Conservation (phyloP, 2,888 invertebrate species). For the Pilophorus perplexus region DNA sequence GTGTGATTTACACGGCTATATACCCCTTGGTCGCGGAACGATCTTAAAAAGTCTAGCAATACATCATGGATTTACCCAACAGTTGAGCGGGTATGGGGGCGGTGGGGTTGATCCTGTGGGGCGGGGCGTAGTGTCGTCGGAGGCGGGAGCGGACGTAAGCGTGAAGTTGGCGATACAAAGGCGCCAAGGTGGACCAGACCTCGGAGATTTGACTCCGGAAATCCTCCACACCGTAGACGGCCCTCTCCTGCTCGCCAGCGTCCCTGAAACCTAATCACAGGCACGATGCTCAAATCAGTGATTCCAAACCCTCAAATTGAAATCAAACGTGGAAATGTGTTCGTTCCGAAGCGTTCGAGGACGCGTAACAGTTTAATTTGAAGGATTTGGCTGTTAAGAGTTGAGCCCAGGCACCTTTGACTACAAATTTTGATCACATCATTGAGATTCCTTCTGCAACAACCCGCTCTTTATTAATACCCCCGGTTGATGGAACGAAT, state of each 20-base stretch:
- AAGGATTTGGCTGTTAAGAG: too few relatives aligned
- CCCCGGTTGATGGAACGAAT: neutral
- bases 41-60: too few relatives aligned
- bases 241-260: slow-evolving; percentile 77
- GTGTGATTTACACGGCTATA: too few relatives aligned
- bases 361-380: too few relatives aligned
- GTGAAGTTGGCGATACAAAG: slow-evolving; percentile 78
- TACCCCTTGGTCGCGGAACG: too few relatives aligned
- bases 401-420: too few relatives aligned
- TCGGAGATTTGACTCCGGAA: slow-evolving; percentile 61
- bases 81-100: slow-evolving; percentile 84
- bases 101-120: slow-evolving; percentile 58
- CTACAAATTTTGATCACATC: too few relatives aligned
- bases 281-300: neutral
- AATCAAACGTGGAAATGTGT: too few relatives aligned
- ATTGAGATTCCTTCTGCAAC: too few relatives aligned
- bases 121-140: slow-evolving; percentile 62
- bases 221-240: slow-evolving; percentile 68
- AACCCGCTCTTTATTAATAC: too few relatives aligned
- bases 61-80: too few relatives aligned
- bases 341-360: too few relatives aligned
- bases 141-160: slow-evolving; percentile 74
- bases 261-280: slow-evolving; percentile 76
- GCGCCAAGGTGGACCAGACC: slow-evolving; percentile 64
- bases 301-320: neutral